phyloP scores from a whole-genome alignment of 2,113 vertebrate species.

The Stigmatopora nigra region DNA sequence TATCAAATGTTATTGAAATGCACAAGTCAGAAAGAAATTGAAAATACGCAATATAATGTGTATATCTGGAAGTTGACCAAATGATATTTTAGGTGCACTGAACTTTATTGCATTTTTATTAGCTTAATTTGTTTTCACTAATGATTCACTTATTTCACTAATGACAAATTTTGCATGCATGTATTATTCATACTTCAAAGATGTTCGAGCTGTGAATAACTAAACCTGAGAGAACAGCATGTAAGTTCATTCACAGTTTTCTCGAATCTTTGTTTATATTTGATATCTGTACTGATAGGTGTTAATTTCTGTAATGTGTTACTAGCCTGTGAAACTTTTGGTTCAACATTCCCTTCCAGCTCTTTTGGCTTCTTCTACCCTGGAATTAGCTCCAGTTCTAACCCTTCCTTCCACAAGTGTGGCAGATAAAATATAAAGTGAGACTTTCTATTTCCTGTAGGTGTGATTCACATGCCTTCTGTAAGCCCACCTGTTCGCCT shows the following conservation, averaged over 20 bases:
- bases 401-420: background rate
- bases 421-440: background rate
- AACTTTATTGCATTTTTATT: background rate
- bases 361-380: background rate
- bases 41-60: too few species aligned
- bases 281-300: too few species aligned
- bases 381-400: background rate
- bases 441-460: background rate
- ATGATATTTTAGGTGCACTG: background rate
- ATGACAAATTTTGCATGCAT: too few species aligned
- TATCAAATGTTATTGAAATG: too few species aligned
- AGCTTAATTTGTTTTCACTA: too few species aligned
- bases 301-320: background rate
- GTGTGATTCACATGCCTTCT: slow-evolving; percentile 10
- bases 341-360: background rate
- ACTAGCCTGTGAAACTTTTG: background rate
- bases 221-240: background rate
- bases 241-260: too few species aligned
- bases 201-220: too few species aligned
- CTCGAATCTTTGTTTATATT: too few species aligned
- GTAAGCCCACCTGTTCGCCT: slow-evolving; percentile 5
- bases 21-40: too few species aligned
- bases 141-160: too few species aligned
- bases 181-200: too few species aligned
- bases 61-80: background rate